Evolutionary conservation across 2,797 vertebrate genomes (phyloP).

Genomic region (Muscicapa comitata): DNA sequence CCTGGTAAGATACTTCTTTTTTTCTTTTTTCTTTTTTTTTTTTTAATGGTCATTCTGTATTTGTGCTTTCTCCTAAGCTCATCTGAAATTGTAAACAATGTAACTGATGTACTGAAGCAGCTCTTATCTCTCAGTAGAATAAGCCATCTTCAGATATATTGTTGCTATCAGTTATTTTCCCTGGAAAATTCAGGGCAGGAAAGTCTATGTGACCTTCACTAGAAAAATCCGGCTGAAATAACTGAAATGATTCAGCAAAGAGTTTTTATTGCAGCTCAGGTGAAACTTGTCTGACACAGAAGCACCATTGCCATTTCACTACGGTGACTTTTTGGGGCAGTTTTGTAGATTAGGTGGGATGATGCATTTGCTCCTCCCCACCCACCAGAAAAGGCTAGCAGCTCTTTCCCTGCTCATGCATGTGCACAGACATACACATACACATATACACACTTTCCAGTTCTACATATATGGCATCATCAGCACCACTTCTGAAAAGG

Average conservation of each 20-base stretch:
- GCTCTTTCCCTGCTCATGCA: too few relatives aligned
- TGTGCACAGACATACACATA: too few relatives aligned
- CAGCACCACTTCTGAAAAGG: neutral
- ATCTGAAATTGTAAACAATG: neutral
- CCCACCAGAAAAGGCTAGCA: neutral
- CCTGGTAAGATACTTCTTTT: slow-evolving; percentile 73
- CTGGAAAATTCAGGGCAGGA: neutral
- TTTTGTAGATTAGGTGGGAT: neutral
- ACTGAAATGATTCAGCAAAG: neutral
- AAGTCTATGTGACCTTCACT: neutral
- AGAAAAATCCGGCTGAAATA: neutral
- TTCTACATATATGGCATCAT: neutral
- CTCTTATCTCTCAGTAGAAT: neutral
- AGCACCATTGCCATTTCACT: neutral
- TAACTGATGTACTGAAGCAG: neutral
- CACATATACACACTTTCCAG: neutral
- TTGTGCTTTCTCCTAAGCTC: neutral
- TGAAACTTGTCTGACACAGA: neutral
- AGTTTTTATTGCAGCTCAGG: neutral
- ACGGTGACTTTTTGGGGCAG: accelerated
- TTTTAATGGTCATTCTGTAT: neutral
- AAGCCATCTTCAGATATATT: neutral
- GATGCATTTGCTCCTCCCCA: neutral
- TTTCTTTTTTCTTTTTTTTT: too few relatives aligned
- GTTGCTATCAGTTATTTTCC: neutral